Evolutionary conservation across 2,888 invertebrate species (phyloP).

Genomic region (Eristalinus sepulchralis): DNA sequence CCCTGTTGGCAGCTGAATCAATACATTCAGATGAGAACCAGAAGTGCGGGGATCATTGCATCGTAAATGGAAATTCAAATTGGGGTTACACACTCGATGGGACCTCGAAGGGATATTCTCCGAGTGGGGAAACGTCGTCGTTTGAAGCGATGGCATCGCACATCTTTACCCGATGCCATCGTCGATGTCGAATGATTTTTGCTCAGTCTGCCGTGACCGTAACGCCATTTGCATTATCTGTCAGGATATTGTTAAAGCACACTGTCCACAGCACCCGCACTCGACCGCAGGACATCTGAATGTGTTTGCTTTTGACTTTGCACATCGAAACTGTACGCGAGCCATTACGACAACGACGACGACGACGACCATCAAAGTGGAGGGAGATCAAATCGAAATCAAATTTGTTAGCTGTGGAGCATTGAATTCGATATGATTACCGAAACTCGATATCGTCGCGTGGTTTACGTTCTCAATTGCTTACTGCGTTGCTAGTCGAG

Average conservation of each 20-base stretch:
- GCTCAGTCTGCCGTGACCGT: constrained; percentile 37
- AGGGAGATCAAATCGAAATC: constrained; percentile 57
- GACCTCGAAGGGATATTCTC: constrained; percentile 46
- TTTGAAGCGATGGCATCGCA: constrained; percentile 20
- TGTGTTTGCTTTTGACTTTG: constrained; percentile 14
- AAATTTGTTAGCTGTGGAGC: constrained; percentile 61
- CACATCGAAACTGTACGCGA: constrained; percentile 22
- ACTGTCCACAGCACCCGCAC: background rate
- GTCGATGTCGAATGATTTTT: constrained; percentile 40
- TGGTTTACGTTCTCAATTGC: constrained; percentile 53
- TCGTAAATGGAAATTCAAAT: constrained; percentile 65
- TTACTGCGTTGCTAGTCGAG: no score
- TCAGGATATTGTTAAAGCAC: constrained; percentile 58
- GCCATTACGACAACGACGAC: no score
- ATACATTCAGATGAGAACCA: constrained; percentile 40
- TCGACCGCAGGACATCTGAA: constrained; percentile 8
- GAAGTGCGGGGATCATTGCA: constrained; percentile 63
- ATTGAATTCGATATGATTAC: constrained; percentile 67
- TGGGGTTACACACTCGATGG: constrained; percentile 65
- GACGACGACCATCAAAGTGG: background rate
- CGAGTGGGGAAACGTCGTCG: constrained; percentile 34
- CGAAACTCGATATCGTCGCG: constrained; percentile 48
- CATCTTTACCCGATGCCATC: background rate
- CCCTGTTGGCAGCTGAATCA: constrained; percentile 16
- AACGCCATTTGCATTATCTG: constrained; percentile 65